Conservation (phyloP, 1,140 invertebrate genomes). For the Calosoma granatense region DNA sequence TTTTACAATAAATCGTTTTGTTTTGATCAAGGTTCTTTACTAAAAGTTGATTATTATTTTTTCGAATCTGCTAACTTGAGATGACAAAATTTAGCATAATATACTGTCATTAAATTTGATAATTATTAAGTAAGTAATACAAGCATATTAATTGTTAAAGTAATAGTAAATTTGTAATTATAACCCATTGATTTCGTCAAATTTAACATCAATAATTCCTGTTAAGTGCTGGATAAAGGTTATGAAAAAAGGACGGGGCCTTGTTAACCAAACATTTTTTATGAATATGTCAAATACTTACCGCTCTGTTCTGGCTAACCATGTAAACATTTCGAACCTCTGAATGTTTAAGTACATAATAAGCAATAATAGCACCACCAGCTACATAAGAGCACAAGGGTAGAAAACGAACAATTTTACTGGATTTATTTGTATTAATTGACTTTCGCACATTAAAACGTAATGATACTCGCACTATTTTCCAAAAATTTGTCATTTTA, state of each 20-base stretch:
- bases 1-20: no score
- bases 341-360: not conserved
- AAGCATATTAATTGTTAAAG: not conserved
- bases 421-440: not conserved
- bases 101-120: no score
- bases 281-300: not conserved
- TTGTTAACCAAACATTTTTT: not conserved
- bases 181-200: not conserved
- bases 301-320: not conserved
- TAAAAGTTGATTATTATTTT: no score
- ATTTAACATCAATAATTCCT: no score
- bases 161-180: not conserved
- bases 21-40: no score
- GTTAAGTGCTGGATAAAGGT: not conserved
- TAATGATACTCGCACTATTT: not conserved
- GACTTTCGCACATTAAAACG: not conserved
- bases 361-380: not conserved
- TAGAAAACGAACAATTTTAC: not conserved
- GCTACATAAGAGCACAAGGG: not conserved
- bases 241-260: not conserved
- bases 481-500: not conserved
- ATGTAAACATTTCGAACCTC: not conserved
- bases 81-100: no score
- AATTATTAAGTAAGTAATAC: no score
- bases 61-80: no score